Evolutionary conservation across 1,140 invertebrate genomes (phyloP).

Genomic region (Ips nitidus): DNA sequence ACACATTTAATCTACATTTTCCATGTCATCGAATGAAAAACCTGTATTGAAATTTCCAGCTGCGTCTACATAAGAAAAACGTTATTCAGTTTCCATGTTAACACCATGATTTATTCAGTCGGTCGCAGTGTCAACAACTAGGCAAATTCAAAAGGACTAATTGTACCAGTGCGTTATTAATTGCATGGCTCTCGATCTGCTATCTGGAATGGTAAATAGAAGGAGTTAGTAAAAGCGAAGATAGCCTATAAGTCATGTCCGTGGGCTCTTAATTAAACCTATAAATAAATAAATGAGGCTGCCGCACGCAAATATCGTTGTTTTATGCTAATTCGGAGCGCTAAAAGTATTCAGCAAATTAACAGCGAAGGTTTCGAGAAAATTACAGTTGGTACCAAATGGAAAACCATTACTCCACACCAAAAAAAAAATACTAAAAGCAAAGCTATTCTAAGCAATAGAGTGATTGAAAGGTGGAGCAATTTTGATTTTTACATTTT

Average conservation of each 20-base stretch:
- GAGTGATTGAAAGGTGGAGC: conserved; percentile 1
- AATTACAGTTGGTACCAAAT: neutral
- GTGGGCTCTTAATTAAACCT: conserved; percentile 29
- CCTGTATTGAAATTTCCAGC: no score
- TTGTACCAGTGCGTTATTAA: no score
- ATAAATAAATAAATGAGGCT: conserved; percentile 33
- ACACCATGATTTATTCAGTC: no score
- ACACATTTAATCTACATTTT: no score
- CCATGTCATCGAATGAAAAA: no score
- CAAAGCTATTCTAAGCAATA: neutral
- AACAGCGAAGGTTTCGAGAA: neutral
- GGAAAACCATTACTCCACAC: neutral
- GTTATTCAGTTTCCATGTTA: no score
- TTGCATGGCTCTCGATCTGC: neutral
- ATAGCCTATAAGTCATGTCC: conserved; percentile 32
- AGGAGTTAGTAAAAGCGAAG: conserved; percentile 27
- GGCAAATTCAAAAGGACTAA: no score
- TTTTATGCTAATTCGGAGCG: conserved; percentile 26
- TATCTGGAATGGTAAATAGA: conserved; percentile 19
- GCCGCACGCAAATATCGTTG: conserved; percentile 30
- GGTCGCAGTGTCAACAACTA: no score
- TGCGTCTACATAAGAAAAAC: no score
- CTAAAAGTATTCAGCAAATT: conserved; percentile 12
- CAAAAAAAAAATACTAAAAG: neutral
- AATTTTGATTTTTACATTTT: neutral